Evolutionary conservation across 2,797 vertebrate genomes (phyloP).

Genomic region (Paramormyrops hopkinsi): DNA sequence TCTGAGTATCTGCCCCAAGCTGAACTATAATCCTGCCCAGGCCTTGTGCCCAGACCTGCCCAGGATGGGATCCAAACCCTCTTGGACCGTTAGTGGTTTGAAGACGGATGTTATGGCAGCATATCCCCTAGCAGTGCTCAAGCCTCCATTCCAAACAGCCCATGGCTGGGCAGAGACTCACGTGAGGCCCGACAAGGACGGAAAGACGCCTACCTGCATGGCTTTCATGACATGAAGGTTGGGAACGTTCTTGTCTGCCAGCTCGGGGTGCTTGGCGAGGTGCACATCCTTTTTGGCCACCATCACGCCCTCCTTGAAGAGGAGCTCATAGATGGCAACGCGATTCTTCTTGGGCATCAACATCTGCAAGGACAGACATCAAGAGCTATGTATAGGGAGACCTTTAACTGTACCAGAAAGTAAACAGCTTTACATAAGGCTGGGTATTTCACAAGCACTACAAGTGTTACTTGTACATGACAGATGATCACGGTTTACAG

Average conservation of each 20-base stretch:
- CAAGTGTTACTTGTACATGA: not conserved
- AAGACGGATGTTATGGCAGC: not conserved
- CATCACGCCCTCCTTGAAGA: slow-evolving; percentile 99
- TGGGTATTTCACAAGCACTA: not conserved
- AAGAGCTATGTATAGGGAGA: not conserved
- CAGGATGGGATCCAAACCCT: not conserved
- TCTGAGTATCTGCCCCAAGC: not conserved
- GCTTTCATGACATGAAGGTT: slow-evolving; percentile 99
- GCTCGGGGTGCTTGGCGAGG: slow-evolving; percentile 90
- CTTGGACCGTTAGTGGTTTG: not conserved
- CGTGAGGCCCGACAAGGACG: not conserved
- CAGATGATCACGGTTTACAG: not conserved
- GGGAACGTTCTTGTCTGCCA: slow-evolving; percentile 95
- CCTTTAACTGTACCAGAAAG: not conserved
- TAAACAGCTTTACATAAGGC: not conserved
- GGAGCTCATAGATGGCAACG: slow-evolving; percentile 97
- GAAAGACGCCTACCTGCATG: slow-evolving; percentile 77
- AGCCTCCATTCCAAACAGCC: not conserved
- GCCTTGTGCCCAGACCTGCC: not conserved
- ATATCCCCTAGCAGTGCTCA: not conserved
- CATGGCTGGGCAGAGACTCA: not conserved
- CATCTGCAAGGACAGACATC: slow-evolving; percentile 65
- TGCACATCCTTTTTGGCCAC: slow-evolving; percentile 98
- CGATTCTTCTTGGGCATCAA: slow-evolving; percentile 99
- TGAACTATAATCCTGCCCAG: not conserved